Evolutionary conservation across 2,113 vertebrate species (phyloP), one percentile per base, ranked within the genome.

Genomic region (Dunckerocampus dactyliophorus): DNA sequence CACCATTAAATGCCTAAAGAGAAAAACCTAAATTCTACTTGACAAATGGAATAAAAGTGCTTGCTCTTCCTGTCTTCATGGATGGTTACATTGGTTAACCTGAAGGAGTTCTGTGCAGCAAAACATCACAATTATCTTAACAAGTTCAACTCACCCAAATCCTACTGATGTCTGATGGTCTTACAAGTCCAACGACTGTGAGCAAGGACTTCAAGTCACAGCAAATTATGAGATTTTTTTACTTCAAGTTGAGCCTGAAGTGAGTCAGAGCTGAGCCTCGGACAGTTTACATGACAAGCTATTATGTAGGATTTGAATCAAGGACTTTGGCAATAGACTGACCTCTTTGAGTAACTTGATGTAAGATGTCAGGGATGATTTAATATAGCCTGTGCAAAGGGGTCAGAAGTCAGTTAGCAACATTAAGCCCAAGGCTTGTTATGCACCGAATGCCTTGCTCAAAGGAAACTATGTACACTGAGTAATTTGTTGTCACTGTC

Each of bases 91-190:
- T 2, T 8, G 66, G 70, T 80, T 79, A 85, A 80, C 59, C n/a
- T 45, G 16, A 75, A 82, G 28, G 60, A 67, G 62, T 24, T 58
- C 62, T 0, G 21, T 11, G 47, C n/a, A 45, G 53, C 47, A 50
- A 62, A 82, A 65, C 54, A 9, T 47, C 60, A 24, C 71, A 20
- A 80, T 85, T 61, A 56, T 19, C 59, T 71, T 76, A 78, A 82
- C 86, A 76, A 74, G 63, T 81, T 80, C 70, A 82, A 76, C 72
- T 65, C 66, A 73, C 65, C 72, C 71, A n/a, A 54, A 77, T 76
- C 71, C 67, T 71, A 82, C 53, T 58, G 56, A 61, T 43, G 59
- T 80, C 51, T 78, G 56, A 73, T 84, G 80, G 63, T 34, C 12
- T 74, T 46, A 59, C 62, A 74, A 42, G 52, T 37, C 17, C 52